phyloP scores from a whole-genome alignment of 2,113 vertebrate species.

The Bucco capensis region DNA sequence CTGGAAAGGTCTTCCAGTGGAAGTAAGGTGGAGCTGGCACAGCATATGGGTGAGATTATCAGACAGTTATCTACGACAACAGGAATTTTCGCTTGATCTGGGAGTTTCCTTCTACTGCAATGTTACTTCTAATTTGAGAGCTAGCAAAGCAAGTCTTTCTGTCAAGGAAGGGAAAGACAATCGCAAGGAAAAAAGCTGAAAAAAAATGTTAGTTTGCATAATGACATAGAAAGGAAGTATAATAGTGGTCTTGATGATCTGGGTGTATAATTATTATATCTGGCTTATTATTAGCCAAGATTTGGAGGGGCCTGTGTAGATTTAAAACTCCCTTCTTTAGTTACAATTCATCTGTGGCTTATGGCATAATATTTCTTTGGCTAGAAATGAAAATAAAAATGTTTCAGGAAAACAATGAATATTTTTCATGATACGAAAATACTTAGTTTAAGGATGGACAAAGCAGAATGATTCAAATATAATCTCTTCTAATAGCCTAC shows the following conservation, averaged over 20 bases:
- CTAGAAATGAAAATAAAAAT: constrained; percentile 1
- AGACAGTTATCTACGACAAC: background rate
- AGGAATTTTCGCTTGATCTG: background rate
- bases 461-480: background rate
- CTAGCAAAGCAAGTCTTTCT: background rate
- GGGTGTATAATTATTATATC: background rate
- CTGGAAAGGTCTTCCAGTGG: background rate
- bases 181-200: background rate
- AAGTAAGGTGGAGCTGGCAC: background rate
- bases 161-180: background rate
- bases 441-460: background rate
- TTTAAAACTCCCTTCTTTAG: background rate
- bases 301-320: background rate
- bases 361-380: background rate
- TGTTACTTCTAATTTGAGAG: background rate
- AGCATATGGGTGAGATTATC: background rate
- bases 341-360: background rate
- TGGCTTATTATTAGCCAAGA: background rate
- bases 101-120: background rate
- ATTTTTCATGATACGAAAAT: constrained; percentile 4
- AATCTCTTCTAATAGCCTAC: background rate
- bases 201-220: background rate
- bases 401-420: background rate
- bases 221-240: background rate
- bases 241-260: background rate